Conservation (phyloP, 2,113 vertebrate species). For the Megaptera novaeangliae region DNA sequence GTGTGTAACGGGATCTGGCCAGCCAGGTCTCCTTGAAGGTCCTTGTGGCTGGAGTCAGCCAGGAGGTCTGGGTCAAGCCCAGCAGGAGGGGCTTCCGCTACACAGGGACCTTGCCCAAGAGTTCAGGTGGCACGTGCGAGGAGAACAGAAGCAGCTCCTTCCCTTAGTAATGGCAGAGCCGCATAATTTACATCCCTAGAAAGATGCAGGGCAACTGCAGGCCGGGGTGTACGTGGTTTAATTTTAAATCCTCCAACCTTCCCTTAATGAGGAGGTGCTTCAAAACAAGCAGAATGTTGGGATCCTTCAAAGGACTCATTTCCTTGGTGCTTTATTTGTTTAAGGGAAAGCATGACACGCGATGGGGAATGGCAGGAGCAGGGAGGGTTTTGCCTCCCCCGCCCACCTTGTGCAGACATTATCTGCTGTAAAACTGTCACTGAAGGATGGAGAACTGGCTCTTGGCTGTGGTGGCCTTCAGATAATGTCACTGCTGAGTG, state of each 20-base stretch:
- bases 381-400: slow-evolving; percentile 16
- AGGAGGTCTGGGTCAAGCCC: neutral
- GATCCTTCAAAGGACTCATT: slow-evolving; percentile 29
- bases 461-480: slow-evolving; percentile 63
- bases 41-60: neutral
- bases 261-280: slow-evolving; percentile 40
- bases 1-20: neutral
- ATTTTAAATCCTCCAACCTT: slow-evolving; percentile 57
- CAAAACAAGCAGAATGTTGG: slow-evolving; percentile 1
- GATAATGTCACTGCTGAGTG: slow-evolving; percentile 69
- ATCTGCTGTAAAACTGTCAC: slow-evolving; percentile 74
- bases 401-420: slow-evolving; percentile 22
- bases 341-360: slow-evolving; percentile 24
- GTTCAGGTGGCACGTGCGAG: neutral
- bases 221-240: neutral
- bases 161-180: slow-evolving; percentile 2
- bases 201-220: slow-evolving; percentile 50
- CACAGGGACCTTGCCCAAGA: neutral
- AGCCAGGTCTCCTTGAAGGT: neutral
- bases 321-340: slow-evolving; percentile 22
- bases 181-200: slow-evolving; percentile 53
- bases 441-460: slow-evolving; percentile 65
- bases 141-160: neutral
- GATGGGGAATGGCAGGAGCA: neutral
- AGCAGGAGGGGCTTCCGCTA: neutral